A percentile compares a stretch with the other conserved stretches of the same genome.
phyloP scores from a whole-genome alignment of 2,888 invertebrate species.

The Hydroisotoma schaefferi region DNA sequence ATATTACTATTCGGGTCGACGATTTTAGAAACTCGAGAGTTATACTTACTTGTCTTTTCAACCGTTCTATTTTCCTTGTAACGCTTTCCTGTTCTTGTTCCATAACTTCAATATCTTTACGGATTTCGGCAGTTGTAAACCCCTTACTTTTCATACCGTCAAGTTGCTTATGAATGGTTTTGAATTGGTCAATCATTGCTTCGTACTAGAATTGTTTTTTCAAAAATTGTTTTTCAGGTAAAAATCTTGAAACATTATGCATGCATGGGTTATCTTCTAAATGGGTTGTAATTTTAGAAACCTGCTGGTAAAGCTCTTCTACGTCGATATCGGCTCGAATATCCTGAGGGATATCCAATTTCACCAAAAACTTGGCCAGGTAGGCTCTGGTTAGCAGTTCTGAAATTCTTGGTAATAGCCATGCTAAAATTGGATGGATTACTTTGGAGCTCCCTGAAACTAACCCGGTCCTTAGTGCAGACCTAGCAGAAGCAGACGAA shows the following conservation, averaged over 20 bases:
- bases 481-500: constrained; percentile 53
- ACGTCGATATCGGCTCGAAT: constrained; percentile 71
- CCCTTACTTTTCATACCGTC: constrained; percentile 60
- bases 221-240: background rate
- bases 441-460: constrained; percentile 67
- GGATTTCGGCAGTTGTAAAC: constrained; percentile 72
- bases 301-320: constrained; percentile 64
- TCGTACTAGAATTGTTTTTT: constrained; percentile 59
- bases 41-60: constrained; percentile 56
- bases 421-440: constrained; percentile 52
- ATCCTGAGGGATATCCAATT: constrained; percentile 70
- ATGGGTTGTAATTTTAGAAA: constrained; percentile 46
- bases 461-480: constrained; percentile 62
- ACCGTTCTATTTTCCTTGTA: constrained; percentile 59
- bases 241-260: background rate
- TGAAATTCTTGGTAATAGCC: constrained; percentile 70
- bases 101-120: constrained; percentile 80
- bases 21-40: background rate
- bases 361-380: constrained; percentile 65
- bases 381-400: constrained; percentile 78
- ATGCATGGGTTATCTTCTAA: background rate
- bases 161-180: constrained; percentile 69
- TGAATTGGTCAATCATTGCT: constrained; percentile 73
- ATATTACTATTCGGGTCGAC: background rate
- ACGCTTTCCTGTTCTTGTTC: constrained; percentile 79